Conservation (phyloP, 1,140 invertebrate species). For the Tribolium castaneum region DNA sequence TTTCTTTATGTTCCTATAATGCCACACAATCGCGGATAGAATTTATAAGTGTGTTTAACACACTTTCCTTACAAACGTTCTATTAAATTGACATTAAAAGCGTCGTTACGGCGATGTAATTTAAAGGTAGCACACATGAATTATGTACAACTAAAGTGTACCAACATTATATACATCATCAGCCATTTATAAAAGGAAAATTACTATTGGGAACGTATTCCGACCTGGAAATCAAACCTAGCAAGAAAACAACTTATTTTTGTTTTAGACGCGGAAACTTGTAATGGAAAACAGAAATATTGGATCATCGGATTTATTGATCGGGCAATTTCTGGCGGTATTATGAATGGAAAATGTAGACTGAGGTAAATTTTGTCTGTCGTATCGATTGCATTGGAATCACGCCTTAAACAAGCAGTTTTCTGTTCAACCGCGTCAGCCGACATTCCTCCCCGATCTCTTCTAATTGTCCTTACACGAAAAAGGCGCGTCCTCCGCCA, state of each 20-base stretch:
- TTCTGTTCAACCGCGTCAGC: constrained; percentile 15
- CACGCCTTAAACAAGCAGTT: constrained; percentile 33
- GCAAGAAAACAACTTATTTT: not conserved
- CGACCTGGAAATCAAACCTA: not conserved
- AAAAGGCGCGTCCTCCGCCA: constrained; percentile 51
- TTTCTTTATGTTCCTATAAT: constrained; percentile 30
- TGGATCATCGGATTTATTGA: not conserved
- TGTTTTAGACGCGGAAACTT: not conserved
- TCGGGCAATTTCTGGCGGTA: not conserved
- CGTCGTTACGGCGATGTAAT: constrained; percentile 13
- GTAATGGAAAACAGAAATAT: not conserved
- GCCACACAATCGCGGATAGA: constrained; percentile 9
- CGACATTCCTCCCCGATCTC: constrained; percentile 44
- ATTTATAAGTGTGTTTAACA: constrained; percentile 24
- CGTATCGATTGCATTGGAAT: constrained; percentile 31
- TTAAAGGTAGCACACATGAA: constrained; percentile 16
- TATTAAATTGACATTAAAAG: constrained; percentile 35
- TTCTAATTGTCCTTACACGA: constrained; percentile 54
- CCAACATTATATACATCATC: not conserved
- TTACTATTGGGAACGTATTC: constrained; percentile 1
- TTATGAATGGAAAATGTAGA: constrained; percentile 1
- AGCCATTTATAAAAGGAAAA: constrained; percentile 4
- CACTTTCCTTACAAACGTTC: constrained; percentile 21
- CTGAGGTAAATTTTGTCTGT: not conserved
- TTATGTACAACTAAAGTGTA: constrained; percentile 5